Conservation (phyloP, 2,888 invertebrate species). For the Micropterix aruncella region DNA sequence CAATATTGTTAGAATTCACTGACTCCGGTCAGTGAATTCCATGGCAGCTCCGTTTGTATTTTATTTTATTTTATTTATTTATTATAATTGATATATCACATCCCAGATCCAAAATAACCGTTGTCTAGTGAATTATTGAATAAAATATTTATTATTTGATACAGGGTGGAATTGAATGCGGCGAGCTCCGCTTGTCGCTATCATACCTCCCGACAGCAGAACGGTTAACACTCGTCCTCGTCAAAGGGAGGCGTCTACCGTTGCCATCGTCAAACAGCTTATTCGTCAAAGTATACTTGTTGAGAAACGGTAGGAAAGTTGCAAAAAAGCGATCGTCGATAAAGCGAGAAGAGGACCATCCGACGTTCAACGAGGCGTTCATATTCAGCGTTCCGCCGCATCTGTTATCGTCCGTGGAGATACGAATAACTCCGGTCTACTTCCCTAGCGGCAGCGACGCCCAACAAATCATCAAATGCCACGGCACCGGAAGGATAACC, state of each 20-base stretch:
- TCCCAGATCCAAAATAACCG: too few species aligned
- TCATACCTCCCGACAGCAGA: constrained; percentile 74
- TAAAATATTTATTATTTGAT: too few species aligned
- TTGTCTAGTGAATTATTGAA: too few species aligned
- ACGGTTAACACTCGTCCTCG: constrained; percentile 57
- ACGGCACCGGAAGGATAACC: constrained; percentile 66
- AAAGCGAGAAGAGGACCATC: constrained; percentile 58
- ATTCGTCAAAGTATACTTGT: constrained; percentile 69
- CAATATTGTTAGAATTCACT: too few species aligned
- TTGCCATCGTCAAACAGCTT: constrained; percentile 35
- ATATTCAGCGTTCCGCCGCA: constrained; percentile 69
- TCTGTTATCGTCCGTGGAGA: constrained; percentile 53
- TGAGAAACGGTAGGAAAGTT: constrained; percentile 68
- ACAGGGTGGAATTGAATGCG: constrained; percentile 51
- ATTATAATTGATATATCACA: too few species aligned
- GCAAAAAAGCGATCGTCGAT: constrained; percentile 69
- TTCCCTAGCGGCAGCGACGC: constrained; percentile 19
- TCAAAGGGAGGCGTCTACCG: constrained; percentile 32
- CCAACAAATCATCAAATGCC: constrained; percentile 27
- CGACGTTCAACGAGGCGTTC: constrained; percentile 75
- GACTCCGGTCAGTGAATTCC: too few species aligned
- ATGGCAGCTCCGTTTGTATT: too few species aligned
- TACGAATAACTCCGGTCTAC: constrained; percentile 53
- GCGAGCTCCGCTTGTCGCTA: constrained; percentile 69
- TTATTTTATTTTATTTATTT: too few species aligned